Base-by-base conservation (phyloP, 1,140 invertebrate genomes). In the Vollenhovia emeryi region DNA sequence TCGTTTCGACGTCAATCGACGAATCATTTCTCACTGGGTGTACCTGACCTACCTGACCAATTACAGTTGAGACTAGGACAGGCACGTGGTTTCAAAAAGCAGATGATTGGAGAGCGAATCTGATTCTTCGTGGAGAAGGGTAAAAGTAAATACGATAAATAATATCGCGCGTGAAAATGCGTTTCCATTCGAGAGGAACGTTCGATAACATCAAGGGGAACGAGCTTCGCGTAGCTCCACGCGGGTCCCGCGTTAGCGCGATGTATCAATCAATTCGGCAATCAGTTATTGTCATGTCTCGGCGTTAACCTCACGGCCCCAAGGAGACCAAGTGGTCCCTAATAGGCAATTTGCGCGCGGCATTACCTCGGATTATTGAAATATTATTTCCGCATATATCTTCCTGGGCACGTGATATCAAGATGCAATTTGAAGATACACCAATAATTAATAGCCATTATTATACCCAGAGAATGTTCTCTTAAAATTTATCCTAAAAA, bases 341-440 rank as follows among this genome's bases (percentile, higher is more conserved):
- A 48, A 60, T 76, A 76, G 57, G 36, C 55, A 76, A 76, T 76
- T 52, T 76, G 74, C 13, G 57, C 18, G 24, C 40, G 74, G 18
- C 40, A 62, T 76, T 45, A 76, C 15, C 21, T 18, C 40, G 40
- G 40, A 45, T 76, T 76, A 76, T 76, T 76, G 57, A 60, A 76
- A 62, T 62, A 76, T 76, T 76, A 76, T 76, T 76, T 76, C 24
- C 40, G 27, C 73, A 59, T 75, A 60, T 50, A 62, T 76, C 74
- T 62, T 76, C 24, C 36, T 11, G 24, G 11, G n/a, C 36, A 13
- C 7, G 55, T 27, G 33, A 60, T 30, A 6, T 33, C 66, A 18
- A 75, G 52, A 57, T 40, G 15, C 21, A 8, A 18, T 5, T 15
- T 30, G 18, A 36, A 50, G 55, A n/a, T 36, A 9, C 9, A 15